Evolutionary conservation across 2,888 invertebrate genomes (phyloP), one percentile per base, ranked within the genome.

Genomic region (Bruchidius siliquastri): DNA sequence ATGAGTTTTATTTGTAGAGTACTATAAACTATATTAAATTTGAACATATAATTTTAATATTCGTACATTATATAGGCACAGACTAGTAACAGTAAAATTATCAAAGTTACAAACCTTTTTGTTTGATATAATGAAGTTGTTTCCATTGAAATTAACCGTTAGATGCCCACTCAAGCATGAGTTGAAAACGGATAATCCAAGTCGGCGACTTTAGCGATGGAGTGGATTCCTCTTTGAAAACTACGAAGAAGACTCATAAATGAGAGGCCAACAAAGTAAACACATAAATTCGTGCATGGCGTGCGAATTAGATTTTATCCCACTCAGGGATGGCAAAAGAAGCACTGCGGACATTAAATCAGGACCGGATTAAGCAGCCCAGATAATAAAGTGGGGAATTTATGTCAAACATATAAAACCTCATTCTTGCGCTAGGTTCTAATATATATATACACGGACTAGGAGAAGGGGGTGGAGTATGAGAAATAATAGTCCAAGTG

Each of bases 271-370:
- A 49, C 49, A 73, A 72, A 79, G 77, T 80, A 79, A 80, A 78
- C 77, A 78, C 76, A 78, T 78, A 78, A 78, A 78, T 78, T 78
- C 75, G 49, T 73, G 75, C 73, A 76, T 76, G 77, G 77, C 75
- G 77, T 73, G 77, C 76, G 77, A 77, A 77, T 77, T 78, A 78
- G 76, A 78, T 78, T 76, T 76, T 78, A 77, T 78, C 76, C 76
- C 71, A 70, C 30, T 73, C 74, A 22, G 30, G 71, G 71, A 26
- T 30, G 21, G 71, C 66, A 71, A 74, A 73, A 76, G 74, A 77
- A 74, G 75, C 74, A 73, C 74, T 73, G 74, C 73, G 72, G 72
- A 74, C 75, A 75, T 70, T 71, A 73, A 71, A 72, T 72, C 76
- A 77, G 77, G 73, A 30, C 72, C 73, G 77, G 75, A 77, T 74